phyloP scores from a whole-genome alignment of 2,888 invertebrate genomes.

The Drosophila atripex region DNA sequence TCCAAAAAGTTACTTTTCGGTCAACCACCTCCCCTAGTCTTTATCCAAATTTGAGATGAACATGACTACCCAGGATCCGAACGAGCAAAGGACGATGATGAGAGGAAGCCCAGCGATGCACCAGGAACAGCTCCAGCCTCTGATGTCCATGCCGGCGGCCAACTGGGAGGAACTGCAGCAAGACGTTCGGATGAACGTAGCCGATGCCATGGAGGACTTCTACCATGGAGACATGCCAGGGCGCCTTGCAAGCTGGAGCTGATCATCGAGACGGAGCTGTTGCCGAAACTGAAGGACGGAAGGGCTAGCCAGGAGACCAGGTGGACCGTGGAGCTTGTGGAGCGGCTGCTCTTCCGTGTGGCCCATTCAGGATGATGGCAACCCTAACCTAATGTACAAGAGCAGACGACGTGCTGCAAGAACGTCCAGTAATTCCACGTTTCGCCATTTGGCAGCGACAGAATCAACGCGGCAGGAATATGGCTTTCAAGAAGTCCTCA shows the following conservation, averaged over 20 bases:
- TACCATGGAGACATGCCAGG: not conserved
- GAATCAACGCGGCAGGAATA: not conserved
- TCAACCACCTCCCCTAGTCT: not conserved
- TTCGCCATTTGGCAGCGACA: not conserved
- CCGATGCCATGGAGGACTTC: constrained; percentile 1
- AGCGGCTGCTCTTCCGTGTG: not conserved
- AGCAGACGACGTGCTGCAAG: not conserved
- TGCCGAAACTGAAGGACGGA: not conserved
- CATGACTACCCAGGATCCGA: not conserved
- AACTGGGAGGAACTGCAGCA: not conserved
- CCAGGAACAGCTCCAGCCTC: not conserved
- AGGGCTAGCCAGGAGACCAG: not conserved
- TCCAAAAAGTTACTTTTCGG: not conserved
- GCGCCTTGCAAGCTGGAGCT: constrained; percentile 19
- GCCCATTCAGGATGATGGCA: not conserved
- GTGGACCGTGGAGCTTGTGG: not conserved
- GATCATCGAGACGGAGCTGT: constrained; percentile 13
- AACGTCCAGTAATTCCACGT: not conserved
- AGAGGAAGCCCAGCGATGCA: not conserved
- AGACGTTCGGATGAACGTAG: not conserved
- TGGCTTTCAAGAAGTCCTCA: not conserved
- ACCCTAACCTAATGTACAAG: not conserved
- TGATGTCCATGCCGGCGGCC: not conserved
- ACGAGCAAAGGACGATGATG: not conserved
- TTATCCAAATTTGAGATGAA: not conserved